phyloP scores from a whole-genome alignment of 2,113 vertebrate genomes.

The Pygoscelis antarcticus region DNA sequence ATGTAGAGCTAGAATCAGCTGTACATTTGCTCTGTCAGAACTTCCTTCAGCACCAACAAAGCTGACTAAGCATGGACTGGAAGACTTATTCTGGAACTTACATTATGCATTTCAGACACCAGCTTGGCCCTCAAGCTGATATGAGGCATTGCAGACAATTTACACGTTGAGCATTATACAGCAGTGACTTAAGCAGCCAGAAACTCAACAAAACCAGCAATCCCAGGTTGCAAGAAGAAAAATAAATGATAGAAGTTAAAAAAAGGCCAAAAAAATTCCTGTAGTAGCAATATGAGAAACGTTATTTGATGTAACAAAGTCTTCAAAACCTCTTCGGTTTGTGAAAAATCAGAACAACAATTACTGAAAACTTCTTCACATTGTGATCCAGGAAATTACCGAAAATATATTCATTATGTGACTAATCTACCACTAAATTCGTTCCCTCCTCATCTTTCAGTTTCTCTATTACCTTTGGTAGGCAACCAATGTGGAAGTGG shows the following conservation, averaged over 20 bases:
- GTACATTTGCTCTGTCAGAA: neutral
- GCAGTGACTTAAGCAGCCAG: neutral
- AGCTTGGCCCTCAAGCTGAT: neutral
- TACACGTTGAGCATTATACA: neutral
- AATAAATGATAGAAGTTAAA: neutral
- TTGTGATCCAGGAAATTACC: neutral
- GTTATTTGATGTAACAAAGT: neutral
- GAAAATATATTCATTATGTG: neutral
- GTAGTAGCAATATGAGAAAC: neutral
- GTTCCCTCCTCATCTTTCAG: neutral
- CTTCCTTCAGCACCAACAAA: neutral
- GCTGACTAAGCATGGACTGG: neutral
- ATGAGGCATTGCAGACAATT: fast-evolving
- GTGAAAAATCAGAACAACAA: neutral
- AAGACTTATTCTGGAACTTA: neutral
- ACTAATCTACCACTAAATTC: neutral
- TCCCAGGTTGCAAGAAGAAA: neutral
- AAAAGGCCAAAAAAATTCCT: neutral
- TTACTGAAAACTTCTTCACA: neutral
- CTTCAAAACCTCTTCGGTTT: neutral
- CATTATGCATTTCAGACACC: neutral
- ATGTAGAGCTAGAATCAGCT: neutral
- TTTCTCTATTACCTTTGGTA: neutral
- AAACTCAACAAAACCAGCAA: neutral
- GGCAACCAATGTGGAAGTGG: neutral